Evolutionary conservation across 1,140 invertebrate genomes (phyloP), one percentile per base, ranked within the genome.

Genomic region (Nymphalis io): DNA sequence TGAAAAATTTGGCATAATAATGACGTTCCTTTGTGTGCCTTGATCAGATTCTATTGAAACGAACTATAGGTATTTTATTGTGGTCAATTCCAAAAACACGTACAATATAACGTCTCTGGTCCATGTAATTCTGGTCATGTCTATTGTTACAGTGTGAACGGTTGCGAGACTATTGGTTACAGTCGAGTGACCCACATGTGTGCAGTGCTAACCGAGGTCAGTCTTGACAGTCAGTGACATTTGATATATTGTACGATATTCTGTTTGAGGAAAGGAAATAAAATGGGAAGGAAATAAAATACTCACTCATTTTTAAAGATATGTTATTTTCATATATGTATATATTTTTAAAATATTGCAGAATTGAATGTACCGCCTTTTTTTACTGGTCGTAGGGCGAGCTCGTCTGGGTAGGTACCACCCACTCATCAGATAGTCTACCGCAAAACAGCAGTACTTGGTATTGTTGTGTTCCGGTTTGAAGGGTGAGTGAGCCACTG

Each of bases 121-220:
- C 48, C 15, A 40, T 53, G 46, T 51, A 20, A 51, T 20, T 18
- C 46, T 51, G 46, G 16, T 51, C n/a, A 51, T 40, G 27, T 61
- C 62, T 68, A 71, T 74, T 71, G 69, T 74, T 70, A 67, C 65
- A 39, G 57, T 62, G 69, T 69, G 66, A 60, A 59, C 70, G 48
- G 59, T 61, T 75, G 61, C 62, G 67, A 58, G 60, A 55, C 57
- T 68, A 68, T 68, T 46, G 59, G 66, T 69, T 65, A 75, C 68
- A 68, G 60, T 60, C 70, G 70, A 59, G 55, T 76, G 72, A 74
- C 74, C 76, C 76, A 79, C 67, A 79, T 79, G 76, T 57, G 66
- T 44, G 23, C 51, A 13, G 13, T 63, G 72, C 44, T 16, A 33
- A 42, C 46, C 53, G 64, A 67, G 68, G 63, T 67, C 60, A 64